Base-by-base conservation (phyloP, 2,797 vertebrate genomes). In the Pelochelys cantorii region DNA sequence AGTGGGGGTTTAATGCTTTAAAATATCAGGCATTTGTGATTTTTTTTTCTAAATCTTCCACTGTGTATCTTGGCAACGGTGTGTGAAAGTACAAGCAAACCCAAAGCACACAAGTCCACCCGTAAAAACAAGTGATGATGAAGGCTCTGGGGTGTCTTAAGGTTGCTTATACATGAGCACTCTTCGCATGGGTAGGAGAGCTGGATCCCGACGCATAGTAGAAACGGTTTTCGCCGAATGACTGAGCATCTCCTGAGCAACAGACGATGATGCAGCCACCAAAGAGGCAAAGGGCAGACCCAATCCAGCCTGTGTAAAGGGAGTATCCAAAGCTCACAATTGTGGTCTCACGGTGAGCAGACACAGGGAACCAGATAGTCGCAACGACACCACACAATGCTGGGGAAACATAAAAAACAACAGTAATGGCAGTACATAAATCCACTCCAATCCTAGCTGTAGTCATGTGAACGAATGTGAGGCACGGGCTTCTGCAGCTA, bases 321-420 rank as follows among this genome's bases (percentile, higher is more conserved):
- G 99, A 99, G 97, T 99, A 99, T 91, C 99, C 99, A 0, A 99
- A 99, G 23, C 99, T 99, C 98, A 99, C 99, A 85, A 99, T 98
- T 95, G 98, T 98, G 23, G 98, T 98, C 95, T 99, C 98, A 0
- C 97, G 98, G 97, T 99, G 98, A 59, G 98, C 99, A 0, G 99
- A 99, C 34, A 99, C 98, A 0, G 99, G 99, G 92, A 99, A 99
- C 99, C 99, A 99, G 92, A 99, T 98, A 0, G 99, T 99, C 1
- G 99, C 99, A 1, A 99, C 98, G 0, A 99, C 93, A 1, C 98
- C 98, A 1, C 99, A 99, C 92, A 99, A 87, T 55, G 98, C 99
- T 99, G 98, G 25, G 87, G 94, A 97, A 81, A 94, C 86, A 95
- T 0, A 86, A 62, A 25, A 85, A 85, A 95, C 84, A 78, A 23